Conservation (phyloP, 2,113 vertebrate species). For the Sylvilagus bachmani region DNA sequence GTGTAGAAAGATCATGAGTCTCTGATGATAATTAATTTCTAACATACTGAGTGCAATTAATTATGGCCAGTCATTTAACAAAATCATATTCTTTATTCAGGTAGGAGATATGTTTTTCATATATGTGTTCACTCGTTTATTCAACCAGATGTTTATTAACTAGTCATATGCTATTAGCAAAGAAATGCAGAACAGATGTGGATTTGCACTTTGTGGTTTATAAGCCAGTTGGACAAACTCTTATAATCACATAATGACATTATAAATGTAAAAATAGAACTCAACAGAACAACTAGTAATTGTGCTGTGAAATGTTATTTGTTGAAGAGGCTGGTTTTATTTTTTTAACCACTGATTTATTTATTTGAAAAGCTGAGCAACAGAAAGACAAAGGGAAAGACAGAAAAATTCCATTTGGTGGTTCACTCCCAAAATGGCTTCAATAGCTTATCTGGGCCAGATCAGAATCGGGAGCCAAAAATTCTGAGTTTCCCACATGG, state of each 20-base stretch:
- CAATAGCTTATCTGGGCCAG: no score
- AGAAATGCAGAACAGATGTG: not conserved
- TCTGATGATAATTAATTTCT: not conserved
- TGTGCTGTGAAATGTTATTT: not conserved
- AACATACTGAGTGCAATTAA: not conserved
- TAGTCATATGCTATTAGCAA: not conserved
- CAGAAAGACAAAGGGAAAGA: no score
- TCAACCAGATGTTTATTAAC: not conserved
- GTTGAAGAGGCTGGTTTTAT: not conserved
- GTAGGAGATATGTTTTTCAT: not conserved
- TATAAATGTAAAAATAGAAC: not conserved
- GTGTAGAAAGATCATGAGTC: not conserved
- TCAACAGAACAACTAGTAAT: not conserved
- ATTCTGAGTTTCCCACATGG: no score
- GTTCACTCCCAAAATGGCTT: no score
- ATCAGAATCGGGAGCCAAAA: no score
- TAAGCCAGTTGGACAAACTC: not conserved
- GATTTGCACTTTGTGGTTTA: not conserved
- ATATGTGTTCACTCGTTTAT: not conserved
- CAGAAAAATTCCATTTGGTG: no score
- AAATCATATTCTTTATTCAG: not conserved
- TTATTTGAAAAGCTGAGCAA: no score
- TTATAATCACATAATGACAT: not conserved
- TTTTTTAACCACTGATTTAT: no score
- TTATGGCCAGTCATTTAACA: slow-evolving; percentile 8